Evolutionary conservation across 2,113 vertebrate genomes (phyloP), one percentile per base, ranked within the genome.

Genomic region (Equus quagga): DNA sequence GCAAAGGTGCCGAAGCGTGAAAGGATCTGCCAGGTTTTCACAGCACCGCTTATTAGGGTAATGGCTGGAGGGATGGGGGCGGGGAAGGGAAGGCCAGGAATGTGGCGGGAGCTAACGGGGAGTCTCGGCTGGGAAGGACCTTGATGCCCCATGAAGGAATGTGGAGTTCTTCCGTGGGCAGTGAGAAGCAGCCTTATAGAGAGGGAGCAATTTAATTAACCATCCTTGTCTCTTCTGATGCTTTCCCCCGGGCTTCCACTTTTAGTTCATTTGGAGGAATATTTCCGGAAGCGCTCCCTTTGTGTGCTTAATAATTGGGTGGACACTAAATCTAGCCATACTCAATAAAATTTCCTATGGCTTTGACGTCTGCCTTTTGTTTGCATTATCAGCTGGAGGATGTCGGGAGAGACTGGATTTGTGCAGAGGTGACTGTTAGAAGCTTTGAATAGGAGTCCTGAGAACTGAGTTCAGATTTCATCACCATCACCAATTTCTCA

Each of bases 391-490:
- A 41, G 0, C 60, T 41, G 46, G 7, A 13, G n/a, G 11, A 33
- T 64, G 58, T 65, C 0, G 4, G 46, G 54, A 76, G 67, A 79
- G 46, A 46, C 13, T 7, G 75, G 23, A 4, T 13, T 1, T n/a
- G 21, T 36, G 44, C 67, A 49, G 24, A 78, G 5, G 28, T 62
- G 70, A 33, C 11, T 70, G 1, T 24, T 46, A 14, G 33, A 84
- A 67, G 84, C 70, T 95, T 54, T 54, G 14, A 8, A 0, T 51
- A 51, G 46, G 51, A 58, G 9, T 72, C 60, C 3, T 26, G 36
- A 89, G 75, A 87, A 67, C 31, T 46, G 75, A 28, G 65, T 54
- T 67, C 44, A 23, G 23, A 87, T 89, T 69, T 76, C 49, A 36
- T 83, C 72, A 21, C 60, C 21, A 28, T 75, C 23, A 41, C 8